Conservation (phyloP, 2,797 vertebrate genomes). For the Psittacula echo region DNA sequence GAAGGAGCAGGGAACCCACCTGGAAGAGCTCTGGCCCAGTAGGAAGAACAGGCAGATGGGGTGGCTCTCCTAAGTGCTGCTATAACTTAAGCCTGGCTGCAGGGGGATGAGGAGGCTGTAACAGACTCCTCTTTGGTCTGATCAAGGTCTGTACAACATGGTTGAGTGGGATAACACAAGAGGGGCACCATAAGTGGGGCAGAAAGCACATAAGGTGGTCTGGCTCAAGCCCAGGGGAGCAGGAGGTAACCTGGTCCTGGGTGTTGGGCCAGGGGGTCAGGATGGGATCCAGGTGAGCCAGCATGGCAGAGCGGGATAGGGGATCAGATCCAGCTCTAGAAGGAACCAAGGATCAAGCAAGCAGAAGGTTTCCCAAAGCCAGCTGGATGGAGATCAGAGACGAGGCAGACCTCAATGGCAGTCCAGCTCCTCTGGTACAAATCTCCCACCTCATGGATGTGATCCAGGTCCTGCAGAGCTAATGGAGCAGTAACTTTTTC, state of each 20-base stretch:
- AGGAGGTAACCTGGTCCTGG: background rate
- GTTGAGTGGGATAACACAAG: background rate
- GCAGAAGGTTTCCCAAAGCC: background rate
- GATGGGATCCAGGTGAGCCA: background rate
- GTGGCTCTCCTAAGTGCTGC: background rate
- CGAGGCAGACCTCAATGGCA: background rate
- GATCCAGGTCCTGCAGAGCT: background rate
- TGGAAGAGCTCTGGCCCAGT: background rate
- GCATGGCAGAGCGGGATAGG: rapidly evolving
- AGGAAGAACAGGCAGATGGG: background rate
- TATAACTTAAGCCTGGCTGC: background rate
- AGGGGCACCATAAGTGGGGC: background rate
- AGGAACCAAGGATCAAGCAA: background rate
- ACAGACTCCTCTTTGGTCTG: background rate
- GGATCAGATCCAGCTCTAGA: background rate
- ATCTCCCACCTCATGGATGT: background rate
- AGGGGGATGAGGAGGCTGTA: background rate
- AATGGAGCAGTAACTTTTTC: background rate
- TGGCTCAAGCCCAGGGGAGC: background rate
- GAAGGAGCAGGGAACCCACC: background rate
- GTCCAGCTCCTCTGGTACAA: background rate
- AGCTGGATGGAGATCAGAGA: background rate
- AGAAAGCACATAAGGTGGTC: background rate
- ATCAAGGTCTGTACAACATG: background rate
- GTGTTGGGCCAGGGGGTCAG: background rate